These are phyloP conservation scores for Drosophila subquinaria DNA, from an alignment of 2,888 invertebrate species.

Conservation along the genomic window DNA sequence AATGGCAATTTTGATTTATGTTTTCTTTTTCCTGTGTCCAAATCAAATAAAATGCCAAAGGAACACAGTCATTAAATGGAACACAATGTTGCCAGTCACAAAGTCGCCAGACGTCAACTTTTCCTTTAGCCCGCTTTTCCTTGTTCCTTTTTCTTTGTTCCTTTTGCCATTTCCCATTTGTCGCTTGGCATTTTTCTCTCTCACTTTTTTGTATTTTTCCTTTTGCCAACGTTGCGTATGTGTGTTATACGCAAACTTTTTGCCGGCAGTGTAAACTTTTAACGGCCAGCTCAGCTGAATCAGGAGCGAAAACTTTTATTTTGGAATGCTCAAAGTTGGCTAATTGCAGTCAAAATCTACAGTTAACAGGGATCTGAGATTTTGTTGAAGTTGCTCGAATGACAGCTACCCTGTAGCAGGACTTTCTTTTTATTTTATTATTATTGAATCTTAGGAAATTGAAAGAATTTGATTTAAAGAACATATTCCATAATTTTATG, in stretches of 20 bases:
- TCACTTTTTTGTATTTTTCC: neutral
- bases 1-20: constrained; percentile 25
- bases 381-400: neutral
- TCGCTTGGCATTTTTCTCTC: neutral
- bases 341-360: constrained; percentile 34
- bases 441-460: too few species aligned
- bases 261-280: constrained; percentile 37
- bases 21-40: constrained; percentile 15
- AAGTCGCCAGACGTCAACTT: constrained; percentile 27
- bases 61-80: constrained; percentile 36
- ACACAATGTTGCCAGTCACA: constrained; percentile 32
- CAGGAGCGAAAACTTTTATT: constrained; percentile 19
- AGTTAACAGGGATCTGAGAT: neutral
- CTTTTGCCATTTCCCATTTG: constrained; percentile 8
- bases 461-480: too few species aligned
- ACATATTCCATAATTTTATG: too few species aligned
- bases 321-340: constrained; percentile 20
- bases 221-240: constrained; percentile 45
- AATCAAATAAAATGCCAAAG: constrained; percentile 31
- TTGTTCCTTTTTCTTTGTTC: constrained; percentile 6
- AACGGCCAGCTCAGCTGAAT: constrained; percentile 29
- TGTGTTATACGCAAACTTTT: constrained; percentile 37
- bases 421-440: too few species aligned
- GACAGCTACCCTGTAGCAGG: neutral
- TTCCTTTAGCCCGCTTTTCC: constrained; percentile 2